Percentiles rank a stretch among this genome's conserved stretches.
Evolutionary conservation across 2,888 invertebrate genomes (phyloP).

Genomic region (Agrotis segetum): DNA sequence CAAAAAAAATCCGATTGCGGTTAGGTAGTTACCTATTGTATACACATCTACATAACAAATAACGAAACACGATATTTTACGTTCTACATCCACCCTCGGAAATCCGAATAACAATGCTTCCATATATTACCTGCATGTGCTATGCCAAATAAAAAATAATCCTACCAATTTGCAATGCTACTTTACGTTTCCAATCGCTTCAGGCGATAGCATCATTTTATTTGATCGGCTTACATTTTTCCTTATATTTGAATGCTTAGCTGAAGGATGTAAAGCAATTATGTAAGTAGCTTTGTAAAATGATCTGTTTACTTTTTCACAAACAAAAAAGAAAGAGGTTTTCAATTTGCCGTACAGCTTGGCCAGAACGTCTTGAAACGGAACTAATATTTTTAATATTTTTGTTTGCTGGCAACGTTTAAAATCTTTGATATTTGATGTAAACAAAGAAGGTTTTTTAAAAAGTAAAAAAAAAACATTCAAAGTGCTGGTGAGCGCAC

Average conservation of each 20-base stretch:
- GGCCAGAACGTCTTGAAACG: too few species aligned
- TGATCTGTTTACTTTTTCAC: not conserved
- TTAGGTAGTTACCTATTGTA: not conserved
- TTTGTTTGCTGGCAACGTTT: too few species aligned
- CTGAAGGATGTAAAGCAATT: not conserved
- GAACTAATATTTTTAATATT: too few species aligned
- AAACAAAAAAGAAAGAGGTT: not conserved
- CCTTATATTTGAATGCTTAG: slow-evolving; percentile 23
- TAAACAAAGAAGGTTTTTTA: too few species aligned
- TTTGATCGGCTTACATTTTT: slow-evolving; percentile 59
- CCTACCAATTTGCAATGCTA: slow-evolving; percentile 66
- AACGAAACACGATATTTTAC: slow-evolving; percentile 59
- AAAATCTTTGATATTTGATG: too few species aligned
- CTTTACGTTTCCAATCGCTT: slow-evolving; percentile 60
- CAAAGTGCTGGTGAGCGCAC: too few species aligned
- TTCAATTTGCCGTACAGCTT: too few species aligned
- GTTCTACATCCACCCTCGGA: slow-evolving; percentile 60
- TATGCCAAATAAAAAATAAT: slow-evolving; percentile 77
- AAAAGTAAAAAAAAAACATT: too few species aligned
- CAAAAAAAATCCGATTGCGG: too few species aligned
- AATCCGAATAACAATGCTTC: slow-evolving; percentile 72
- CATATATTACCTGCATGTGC: slow-evolving; percentile 56
- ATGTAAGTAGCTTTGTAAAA: slow-evolving; percentile 3
- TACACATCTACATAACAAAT: not conserved
- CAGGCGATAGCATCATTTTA: slow-evolving; percentile 64